Evolutionary conservation across 2,888 invertebrate species (phyloP).

Genomic region (Noctua janthe): DNA sequence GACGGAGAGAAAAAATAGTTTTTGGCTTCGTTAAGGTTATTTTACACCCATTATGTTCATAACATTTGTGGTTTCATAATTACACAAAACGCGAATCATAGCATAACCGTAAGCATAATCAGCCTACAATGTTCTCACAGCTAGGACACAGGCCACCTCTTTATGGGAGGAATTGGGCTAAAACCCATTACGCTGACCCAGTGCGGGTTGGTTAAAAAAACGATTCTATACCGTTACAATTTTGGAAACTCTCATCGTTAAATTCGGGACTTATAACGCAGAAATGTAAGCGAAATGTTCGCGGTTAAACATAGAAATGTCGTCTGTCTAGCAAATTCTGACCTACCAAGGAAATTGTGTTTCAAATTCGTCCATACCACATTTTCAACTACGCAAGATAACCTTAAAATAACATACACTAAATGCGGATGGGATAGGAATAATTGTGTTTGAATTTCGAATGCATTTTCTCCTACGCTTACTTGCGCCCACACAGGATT

Average conservation of each 20-base stretch:
- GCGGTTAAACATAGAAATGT: not conserved
- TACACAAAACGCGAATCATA: not conserved
- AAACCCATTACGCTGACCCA: not conserved
- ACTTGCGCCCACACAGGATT: constrained; percentile 4
- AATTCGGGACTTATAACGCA: not conserved
- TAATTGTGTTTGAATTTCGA: constrained; percentile 23
- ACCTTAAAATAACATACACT: constrained; percentile 22
- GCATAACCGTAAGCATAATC: not conserved
- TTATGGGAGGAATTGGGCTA: not conserved
- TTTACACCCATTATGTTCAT: not conserved
- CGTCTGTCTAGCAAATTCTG: not conserved
- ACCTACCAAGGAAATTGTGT: not conserved
- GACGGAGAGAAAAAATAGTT: no score
- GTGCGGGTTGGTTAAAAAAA: not conserved
- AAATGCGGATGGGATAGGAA: constrained; percentile 2
- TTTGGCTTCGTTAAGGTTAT: no score
- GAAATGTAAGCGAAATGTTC: not conserved
- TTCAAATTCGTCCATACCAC: not conserved
- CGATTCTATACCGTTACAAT: not conserved
- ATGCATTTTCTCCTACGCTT: not conserved
- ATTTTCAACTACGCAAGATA: not conserved
- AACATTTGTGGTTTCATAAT: not conserved
- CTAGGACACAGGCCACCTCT: not conserved
- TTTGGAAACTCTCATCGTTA: not conserved
- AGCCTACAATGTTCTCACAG: not conserved